These are phyloP conservation scores for Dolichotis patagonum DNA, from an alignment of 2,113 vertebrate species.

Conservation along the genomic window DNA sequence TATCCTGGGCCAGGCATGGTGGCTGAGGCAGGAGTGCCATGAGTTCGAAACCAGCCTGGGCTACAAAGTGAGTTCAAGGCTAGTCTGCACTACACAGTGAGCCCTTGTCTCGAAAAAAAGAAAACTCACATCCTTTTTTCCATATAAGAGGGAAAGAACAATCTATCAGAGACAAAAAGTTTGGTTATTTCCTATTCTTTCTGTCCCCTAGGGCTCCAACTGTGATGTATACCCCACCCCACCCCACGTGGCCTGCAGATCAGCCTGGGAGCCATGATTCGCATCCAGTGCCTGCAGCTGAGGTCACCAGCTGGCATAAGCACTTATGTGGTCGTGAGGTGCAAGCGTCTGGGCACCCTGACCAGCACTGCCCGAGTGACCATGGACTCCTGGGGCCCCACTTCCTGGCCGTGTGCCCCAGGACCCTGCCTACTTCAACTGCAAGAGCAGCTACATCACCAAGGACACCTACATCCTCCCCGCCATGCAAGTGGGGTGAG, in stretches of 20 bases:
- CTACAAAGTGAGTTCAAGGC: not conserved
- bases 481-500: conserved; percentile 82
- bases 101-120: not conserved
- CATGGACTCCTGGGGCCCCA: conserved; percentile 86
- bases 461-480: conserved; percentile 84
- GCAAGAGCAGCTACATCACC: conserved; percentile 78
- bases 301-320: conserved; percentile 76
- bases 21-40: not conserved
- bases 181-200: not conserved
- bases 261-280: conserved; percentile 86
- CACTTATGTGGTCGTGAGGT: conserved; percentile 81
- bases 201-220: not conserved
- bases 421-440: conserved; percentile 84
- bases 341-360: conserved; percentile 82
- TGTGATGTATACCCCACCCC: too few relatives aligned
- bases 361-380: conserved; percentile 89
- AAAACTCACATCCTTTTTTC: not conserved
- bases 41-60: not conserved
- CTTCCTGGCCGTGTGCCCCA: conserved; percentile 88
- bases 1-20: not conserved
- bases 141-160: not conserved
- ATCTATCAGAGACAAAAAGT: not conserved
- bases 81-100: not conserved
- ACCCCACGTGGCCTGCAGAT: conserved; percentile 78
- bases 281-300: conserved; percentile 80